phyloP scores from a whole-genome alignment of 2,113 vertebrate genomes.

The Chionomys nivalis region DNA sequence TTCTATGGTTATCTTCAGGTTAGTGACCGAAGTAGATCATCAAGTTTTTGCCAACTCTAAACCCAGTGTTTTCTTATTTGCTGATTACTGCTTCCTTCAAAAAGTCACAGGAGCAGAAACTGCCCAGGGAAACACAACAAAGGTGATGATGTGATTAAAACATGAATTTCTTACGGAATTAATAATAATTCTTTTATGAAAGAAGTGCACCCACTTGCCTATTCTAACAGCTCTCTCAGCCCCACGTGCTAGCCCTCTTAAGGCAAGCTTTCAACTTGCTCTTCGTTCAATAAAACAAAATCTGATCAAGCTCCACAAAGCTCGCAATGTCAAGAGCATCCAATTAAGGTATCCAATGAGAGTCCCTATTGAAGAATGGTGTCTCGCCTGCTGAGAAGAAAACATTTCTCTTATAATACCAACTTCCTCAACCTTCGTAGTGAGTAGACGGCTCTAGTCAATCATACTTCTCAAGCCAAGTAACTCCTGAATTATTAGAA shows the following conservation, averaged over 20 bases:
- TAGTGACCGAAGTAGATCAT: not conserved
- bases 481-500: constrained; percentile 1
- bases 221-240: not conserved
- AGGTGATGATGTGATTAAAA: not conserved
- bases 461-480: not conserved
- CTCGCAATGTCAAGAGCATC: not conserved
- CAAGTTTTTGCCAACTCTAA: not conserved
- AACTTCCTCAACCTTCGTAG: not conserved
- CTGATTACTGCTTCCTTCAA: not conserved
- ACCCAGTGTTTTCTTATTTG: not conserved
- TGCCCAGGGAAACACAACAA: not conserved
- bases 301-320: not conserved
- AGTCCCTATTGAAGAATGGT: not conserved
- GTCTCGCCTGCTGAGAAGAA: not conserved
- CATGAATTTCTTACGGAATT: not conserved
- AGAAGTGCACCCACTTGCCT: not conserved
- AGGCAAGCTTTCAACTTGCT: constrained; percentile 36
- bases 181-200: not conserved
- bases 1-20: not conserved
- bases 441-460: not conserved
- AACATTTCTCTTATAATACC: not conserved
- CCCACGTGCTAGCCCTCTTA: not conserved
- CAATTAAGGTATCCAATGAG: not conserved
- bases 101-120: not conserved
- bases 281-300: not conserved